Conservation (phyloP, 2,113 vertebrate genomes). For the Brienomyrus brachyistius region DNA sequence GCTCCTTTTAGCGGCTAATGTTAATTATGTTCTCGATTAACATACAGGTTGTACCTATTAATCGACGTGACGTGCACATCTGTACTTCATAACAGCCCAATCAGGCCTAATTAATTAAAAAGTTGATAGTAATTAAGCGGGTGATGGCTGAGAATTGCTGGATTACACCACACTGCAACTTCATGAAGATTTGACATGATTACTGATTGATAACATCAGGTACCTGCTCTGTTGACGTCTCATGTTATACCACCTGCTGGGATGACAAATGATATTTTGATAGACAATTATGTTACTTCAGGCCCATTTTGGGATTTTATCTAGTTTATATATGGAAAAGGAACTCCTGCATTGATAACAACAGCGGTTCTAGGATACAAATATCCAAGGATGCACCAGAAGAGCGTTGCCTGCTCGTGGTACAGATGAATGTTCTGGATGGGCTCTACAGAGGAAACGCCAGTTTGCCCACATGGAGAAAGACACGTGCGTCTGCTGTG, state of each 20-base stretch:
- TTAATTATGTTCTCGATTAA: slow-evolving; percentile 1
- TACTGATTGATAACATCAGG: not conserved
- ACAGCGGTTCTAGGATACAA: not conserved
- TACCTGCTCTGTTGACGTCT: not conserved
- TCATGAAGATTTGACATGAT: not conserved
- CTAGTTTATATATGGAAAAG: not conserved
- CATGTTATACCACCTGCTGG: not conserved
- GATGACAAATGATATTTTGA: not conserved
- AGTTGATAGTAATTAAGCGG: not conserved
- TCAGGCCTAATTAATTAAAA: not conserved
- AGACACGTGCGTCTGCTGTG: not conserved
- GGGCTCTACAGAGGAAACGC: not conserved
- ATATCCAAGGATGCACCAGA: not conserved
- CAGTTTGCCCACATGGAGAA: not conserved
- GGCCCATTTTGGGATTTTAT: not conserved
- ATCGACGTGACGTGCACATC: not conserved
- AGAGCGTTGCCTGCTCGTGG: not conserved
- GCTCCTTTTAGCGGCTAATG: not conserved
- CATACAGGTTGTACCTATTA: slow-evolving; percentile 6
- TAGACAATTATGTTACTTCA: not conserved
- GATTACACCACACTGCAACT: not conserved
- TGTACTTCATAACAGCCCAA: not conserved
- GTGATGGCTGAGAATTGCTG: not conserved
- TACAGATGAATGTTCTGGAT: not conserved
- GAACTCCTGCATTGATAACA: not conserved